Evolutionary conservation across 2,888 invertebrate genomes (phyloP).

Genomic region (Stenoptilia bipunctidactyla): DNA sequence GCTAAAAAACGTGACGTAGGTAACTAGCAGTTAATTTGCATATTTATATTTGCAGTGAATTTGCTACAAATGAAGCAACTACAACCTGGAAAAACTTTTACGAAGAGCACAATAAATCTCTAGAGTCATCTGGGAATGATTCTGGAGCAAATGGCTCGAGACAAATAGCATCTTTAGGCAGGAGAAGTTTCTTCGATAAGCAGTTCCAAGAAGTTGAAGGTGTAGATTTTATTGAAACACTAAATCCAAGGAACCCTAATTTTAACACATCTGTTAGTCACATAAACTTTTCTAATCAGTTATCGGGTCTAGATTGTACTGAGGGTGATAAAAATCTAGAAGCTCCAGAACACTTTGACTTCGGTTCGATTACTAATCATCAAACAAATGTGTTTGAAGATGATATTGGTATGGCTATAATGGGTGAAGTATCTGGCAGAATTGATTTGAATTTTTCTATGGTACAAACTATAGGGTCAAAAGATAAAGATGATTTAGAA

Average conservation of each 20-base stretch:
- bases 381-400: conserved; percentile 40
- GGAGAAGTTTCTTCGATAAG: conserved; percentile 36
- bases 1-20: no score
- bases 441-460: conserved; percentile 47
- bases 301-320: conserved; percentile 31
- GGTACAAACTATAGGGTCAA: conserved; percentile 23
- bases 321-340: conserved; percentile 25
- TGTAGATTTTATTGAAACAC: conserved; percentile 26
- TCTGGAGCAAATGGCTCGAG: conserved; percentile 26
- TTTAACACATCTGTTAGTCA: conserved; percentile 28
- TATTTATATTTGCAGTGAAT: conserved; percentile 34
- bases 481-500: conserved; percentile 40
- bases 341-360: conserved; percentile 34
- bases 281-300: conserved; percentile 32
- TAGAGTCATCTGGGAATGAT: conserved; percentile 50
- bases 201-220: conserved; percentile 50
- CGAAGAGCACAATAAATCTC: conserved; percentile 52
- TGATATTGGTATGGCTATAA: conserved; percentile 28
- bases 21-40: no score
- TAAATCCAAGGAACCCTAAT: conserved; percentile 21
- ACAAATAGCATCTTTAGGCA: conserved; percentile 37
- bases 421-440: conserved; percentile 34
- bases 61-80: conserved; percentile 52
- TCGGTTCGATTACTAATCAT: conserved; percentile 40
- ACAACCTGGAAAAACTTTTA: conserved; percentile 62